Base-by-base conservation (phyloP, 1,140 invertebrate genomes). In the Cydia fagiglandana region DNA sequence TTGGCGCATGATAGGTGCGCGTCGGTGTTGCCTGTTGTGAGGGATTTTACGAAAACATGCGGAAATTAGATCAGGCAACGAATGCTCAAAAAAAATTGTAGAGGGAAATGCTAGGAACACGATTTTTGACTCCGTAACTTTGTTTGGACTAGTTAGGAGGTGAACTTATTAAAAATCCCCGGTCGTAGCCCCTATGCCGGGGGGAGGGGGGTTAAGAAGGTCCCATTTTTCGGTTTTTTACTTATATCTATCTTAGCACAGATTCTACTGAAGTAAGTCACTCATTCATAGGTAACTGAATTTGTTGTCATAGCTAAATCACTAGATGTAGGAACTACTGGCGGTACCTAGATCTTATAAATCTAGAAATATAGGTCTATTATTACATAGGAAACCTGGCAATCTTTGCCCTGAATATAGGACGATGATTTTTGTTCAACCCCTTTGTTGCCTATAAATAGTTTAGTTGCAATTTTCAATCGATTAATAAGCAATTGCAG, bases 391-490 rank as follows among this genome's bases (percentile, higher is more conserved):
- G 5, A 5, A 17, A 70, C 28, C n/a, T 41, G 38, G 38, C 28
- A 34, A 70, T 34, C 13, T 70, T 70, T n/a, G 17, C n/a, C 38
- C 28, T 34, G 7, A 34, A 70, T 34, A 41, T 38, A 30, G 34
- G 28, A 34, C 34, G 24, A 68, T 68, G 28, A 30, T 68, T 17
- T 34, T 12, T 68, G 15, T 3, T 41, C 38, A 28, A 61, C 17
- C 20, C 53, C 56, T 24, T 61, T 61, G 17, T 61, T 24, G 10
- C 10, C 56, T 61, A 61, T 61, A 61, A 61, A 24, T 12, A 61
- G 17, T 78, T 84, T 85, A 15, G 56, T 61, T 61, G 56, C 20
- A 61, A 7, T 61, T 61, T 61, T 17, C 56, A 1, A 61, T 61
- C 56, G 53, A 61, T 61, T 20, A 9, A 15, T 61, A 10, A 61